Conservation (phyloP, 2,797 vertebrate genomes). For the Sebastes aleutianus region DNA sequence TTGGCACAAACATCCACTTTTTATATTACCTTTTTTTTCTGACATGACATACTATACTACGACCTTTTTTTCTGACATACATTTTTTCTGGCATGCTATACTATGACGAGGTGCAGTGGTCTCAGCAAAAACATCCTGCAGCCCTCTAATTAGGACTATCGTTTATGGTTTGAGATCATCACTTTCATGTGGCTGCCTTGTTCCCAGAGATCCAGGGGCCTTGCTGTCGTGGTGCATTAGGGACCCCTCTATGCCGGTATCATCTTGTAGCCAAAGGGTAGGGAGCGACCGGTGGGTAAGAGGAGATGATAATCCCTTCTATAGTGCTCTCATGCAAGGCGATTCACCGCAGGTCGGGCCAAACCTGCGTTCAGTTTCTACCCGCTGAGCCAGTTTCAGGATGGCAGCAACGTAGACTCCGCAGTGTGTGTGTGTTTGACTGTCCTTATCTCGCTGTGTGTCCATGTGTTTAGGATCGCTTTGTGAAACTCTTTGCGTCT, state of each 20-base stretch:
- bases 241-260: constrained; percentile 52
- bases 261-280: constrained; percentile 80
- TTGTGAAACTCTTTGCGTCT: constrained; percentile 47
- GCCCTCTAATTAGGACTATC: constrained; percentile 41
- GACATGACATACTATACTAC: background rate
- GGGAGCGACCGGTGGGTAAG: constrained; percentile 80
- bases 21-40: background rate
- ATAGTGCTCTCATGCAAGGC: constrained; percentile 38
- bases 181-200: constrained; percentile 59
- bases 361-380: constrained; percentile 29
- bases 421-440: background rate
- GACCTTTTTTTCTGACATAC: background rate
- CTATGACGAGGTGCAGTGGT: background rate
- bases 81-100: background rate
- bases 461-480: constrained; percentile 7
- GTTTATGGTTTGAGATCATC: constrained; percentile 12
- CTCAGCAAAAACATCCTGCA: background rate
- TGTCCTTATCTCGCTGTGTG: constrained; percentile 13
- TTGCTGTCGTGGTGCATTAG: constrained; percentile 28
- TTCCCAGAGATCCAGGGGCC: constrained; percentile 27
- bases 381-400: constrained; percentile 72
- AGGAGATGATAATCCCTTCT: constrained; percentile 63
- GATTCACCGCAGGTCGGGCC: constrained; percentile 16
- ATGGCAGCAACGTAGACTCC: background rate
- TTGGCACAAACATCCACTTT: no score